Conservation (phyloP, 2,113 vertebrate genomes). For the Setophaga kirtlandii region DNA sequence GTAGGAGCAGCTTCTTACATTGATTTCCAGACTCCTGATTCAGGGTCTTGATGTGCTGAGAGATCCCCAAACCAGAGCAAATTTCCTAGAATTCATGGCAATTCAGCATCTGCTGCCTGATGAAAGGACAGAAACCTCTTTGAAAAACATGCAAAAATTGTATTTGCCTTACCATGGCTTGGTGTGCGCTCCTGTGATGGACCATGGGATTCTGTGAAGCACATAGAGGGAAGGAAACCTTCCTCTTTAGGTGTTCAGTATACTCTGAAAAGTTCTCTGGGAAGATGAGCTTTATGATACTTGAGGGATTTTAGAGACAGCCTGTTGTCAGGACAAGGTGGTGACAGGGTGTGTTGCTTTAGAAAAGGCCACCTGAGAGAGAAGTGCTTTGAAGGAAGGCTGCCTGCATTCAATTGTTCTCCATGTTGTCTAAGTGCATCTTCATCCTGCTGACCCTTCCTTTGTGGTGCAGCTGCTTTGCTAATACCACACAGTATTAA, state of each 20-base stretch:
- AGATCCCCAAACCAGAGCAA: neutral
- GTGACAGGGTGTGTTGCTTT: neutral
- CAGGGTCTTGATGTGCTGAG: neutral
- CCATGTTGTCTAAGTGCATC: neutral
- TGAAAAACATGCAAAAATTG: neutral
- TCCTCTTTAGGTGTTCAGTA: neutral
- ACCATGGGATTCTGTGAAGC: neutral
- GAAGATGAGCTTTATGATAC: neutral
- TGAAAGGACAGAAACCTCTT: neutral
- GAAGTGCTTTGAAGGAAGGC: neutral
- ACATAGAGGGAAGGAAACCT: rapidly evolving
- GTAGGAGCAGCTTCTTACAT: neutral
- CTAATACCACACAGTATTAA: neutral
- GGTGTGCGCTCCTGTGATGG: neutral
- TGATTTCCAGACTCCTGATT: neutral
- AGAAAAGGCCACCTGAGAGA: neutral
- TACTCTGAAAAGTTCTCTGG: neutral
- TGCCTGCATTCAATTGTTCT: neutral
- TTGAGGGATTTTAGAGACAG: neutral
- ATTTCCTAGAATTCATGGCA: neutral
- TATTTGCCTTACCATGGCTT: neutral
- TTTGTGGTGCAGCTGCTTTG: neutral
- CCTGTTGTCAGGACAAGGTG: neutral
- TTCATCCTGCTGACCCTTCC: neutral
- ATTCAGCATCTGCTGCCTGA: neutral